Evolutionary conservation across 2,113 vertebrate genomes (phyloP).

Genomic region (Saguinus midas): DNA sequence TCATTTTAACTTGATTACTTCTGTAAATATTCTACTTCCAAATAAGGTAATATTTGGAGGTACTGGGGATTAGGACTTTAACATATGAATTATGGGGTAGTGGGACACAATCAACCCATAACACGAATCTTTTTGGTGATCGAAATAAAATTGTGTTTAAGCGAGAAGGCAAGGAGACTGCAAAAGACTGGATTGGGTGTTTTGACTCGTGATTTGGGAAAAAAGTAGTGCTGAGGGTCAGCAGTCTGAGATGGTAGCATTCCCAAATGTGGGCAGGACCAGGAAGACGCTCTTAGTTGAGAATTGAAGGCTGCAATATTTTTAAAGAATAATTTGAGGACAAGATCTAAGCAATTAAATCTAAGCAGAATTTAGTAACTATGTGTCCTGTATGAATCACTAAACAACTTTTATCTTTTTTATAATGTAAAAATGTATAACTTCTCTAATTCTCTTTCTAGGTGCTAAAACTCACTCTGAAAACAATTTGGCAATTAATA

Average conservation of each 20-base stretch:
- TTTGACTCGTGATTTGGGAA: background rate
- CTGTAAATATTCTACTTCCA: background rate
- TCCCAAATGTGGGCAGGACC: background rate
- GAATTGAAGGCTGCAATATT: background rate
- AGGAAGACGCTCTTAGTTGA: background rate
- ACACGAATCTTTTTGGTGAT: background rate
- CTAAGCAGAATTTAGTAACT: background rate
- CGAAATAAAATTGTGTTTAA: background rate
- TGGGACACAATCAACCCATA: background rate
- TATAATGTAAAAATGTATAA: background rate
- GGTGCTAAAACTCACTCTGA: background rate
- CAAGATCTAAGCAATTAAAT: background rate
- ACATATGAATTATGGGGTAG: background rate
- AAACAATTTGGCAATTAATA: background rate
- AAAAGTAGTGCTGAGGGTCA: background rate
- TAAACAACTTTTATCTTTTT: background rate
- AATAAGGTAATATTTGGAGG: background rate
- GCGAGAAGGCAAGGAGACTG: background rate
- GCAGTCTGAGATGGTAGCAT: background rate
- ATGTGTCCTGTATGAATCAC: background rate
- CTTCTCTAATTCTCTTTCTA: background rate
- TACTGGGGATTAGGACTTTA: background rate
- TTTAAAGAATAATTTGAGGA: background rate
- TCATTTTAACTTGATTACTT: conserved; percentile 41
- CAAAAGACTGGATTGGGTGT: background rate